Evolutionary conservation across 2,888 invertebrate species (phyloP).

Genomic region (Himalopsyche kuldschensis): DNA sequence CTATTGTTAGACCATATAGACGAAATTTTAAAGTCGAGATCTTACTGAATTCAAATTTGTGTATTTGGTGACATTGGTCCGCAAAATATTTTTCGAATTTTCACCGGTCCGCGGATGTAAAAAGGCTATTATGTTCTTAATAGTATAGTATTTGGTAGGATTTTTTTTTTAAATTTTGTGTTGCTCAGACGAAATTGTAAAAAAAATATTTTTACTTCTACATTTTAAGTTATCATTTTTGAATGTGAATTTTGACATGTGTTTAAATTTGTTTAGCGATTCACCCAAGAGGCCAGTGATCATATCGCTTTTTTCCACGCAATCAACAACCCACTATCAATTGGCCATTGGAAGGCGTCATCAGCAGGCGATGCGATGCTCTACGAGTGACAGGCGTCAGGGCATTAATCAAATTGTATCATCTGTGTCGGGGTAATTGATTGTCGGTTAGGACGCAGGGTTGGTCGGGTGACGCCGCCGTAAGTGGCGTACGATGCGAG

Average conservation of each 20-base stretch:
- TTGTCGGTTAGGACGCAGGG: not conserved
- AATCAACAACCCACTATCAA: not conserved
- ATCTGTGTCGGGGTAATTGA: conserved; percentile 3
- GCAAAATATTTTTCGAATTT: too few species aligned
- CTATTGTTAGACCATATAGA: too few species aligned
- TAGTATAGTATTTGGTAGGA: too few species aligned
- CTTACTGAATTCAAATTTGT: too few species aligned
- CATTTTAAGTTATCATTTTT: too few species aligned
- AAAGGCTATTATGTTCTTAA: too few species aligned
- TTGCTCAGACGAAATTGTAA: too few species aligned
- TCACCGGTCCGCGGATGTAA: too few species aligned
- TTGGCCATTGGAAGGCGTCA: not conserved
- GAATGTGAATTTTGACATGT: not conserved
- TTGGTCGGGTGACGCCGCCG: not conserved
- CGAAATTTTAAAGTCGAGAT: too few species aligned
- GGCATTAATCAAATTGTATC: conserved; percentile 10
- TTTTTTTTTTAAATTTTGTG: too few species aligned
- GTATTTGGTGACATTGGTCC: too few species aligned
- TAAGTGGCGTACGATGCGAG: not conserved
- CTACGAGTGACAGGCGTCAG: not conserved
- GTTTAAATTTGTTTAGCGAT: not conserved
- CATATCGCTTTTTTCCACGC: not conserved
- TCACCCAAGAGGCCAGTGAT: not conserved
- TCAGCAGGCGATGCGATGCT: not conserved
- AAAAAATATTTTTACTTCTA: too few species aligned